These are phyloP conservation scores for Meles meles DNA, from an alignment of 2,113 vertebrate species.

Conservation along the genomic window DNA sequence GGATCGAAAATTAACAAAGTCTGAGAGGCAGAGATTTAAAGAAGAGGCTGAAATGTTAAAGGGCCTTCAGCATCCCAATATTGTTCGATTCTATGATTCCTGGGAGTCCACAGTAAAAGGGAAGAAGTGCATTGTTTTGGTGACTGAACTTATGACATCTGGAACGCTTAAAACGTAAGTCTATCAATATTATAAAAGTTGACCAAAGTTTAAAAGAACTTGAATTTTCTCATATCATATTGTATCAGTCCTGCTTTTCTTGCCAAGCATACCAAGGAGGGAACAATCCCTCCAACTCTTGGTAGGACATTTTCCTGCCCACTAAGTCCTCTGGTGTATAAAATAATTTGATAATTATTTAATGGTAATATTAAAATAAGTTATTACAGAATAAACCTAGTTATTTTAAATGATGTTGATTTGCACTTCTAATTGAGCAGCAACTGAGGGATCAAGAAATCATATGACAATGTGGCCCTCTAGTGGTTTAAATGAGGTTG, in stretches of 20 bases:
- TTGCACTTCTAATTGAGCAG: background rate
- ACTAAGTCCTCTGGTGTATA: background rate
- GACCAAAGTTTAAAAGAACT: background rate
- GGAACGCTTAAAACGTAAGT: constrained; percentile 99
- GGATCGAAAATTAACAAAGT: constrained; percentile 97
- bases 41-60: constrained; percentile 99
- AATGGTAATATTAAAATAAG: background rate
- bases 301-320: background rate
- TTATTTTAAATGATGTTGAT: background rate
- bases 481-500: constrained; percentile 40
- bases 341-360: constrained; percentile 28
- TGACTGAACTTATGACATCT: constrained; percentile 99
- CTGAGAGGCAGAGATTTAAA: constrained; percentile 97
- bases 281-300: background rate
- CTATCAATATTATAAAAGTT: background rate
- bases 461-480: constrained; percentile 69
- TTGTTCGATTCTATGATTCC: constrained; percentile 99
- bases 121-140: constrained; percentile 98
- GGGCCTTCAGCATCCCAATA: constrained; percentile 99
- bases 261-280: background rate
- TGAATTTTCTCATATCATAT: background rate
- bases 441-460: background rate
- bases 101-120: constrained; percentile 98
- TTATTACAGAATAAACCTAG: constrained; percentile 1
- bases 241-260: background rate